These are phyloP conservation scores for Zhuqinia jingwanae DNA, from an alignment of 2,888 invertebrate genomes.

Conservation along the genomic window DNA sequence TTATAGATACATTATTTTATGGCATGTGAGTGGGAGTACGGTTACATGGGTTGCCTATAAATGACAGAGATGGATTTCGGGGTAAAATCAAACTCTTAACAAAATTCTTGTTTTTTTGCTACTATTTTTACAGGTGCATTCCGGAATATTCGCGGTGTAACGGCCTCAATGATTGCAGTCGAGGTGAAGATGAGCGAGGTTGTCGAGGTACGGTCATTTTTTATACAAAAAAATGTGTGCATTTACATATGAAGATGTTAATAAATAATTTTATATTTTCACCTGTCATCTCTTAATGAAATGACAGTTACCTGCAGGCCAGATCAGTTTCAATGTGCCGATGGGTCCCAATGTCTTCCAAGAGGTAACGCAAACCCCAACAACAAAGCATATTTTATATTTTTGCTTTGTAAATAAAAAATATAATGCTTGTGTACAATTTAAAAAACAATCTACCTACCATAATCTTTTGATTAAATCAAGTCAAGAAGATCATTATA, in stretches of 20 bases:
- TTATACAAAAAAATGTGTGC: neutral
- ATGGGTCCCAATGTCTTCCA: slow-evolving; percentile 67
- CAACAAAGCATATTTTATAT: neutral
- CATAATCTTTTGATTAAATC: neutral
- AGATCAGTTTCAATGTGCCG: slow-evolving; percentile 71
- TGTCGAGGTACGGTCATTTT: slow-evolving; percentile 74
- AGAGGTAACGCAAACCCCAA: slow-evolving; percentile 24
- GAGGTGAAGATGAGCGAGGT: slow-evolving; percentile 79
- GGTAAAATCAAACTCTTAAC: neutral
- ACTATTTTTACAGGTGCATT: slow-evolving; percentile 80
- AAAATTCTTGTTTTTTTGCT: neutral
- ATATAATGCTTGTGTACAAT: neutral
- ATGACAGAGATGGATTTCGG: neutral
- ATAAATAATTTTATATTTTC: no score
- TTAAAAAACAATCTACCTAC: slow-evolving; percentile 8
- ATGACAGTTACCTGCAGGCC: slow-evolving; percentile 64
- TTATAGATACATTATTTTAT: neutral
- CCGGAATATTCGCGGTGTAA: slow-evolving; percentile 80
- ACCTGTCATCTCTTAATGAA: neutral
- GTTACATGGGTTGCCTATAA: no score
- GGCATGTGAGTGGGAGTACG: neutral
- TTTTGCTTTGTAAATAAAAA: neutral
- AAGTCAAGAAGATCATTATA: no score
- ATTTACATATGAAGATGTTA: no score
- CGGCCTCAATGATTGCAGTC: slow-evolving; percentile 78